Conservation (phyloP, 2,797 vertebrate species). For the Sebastes taczanowskii region DNA sequence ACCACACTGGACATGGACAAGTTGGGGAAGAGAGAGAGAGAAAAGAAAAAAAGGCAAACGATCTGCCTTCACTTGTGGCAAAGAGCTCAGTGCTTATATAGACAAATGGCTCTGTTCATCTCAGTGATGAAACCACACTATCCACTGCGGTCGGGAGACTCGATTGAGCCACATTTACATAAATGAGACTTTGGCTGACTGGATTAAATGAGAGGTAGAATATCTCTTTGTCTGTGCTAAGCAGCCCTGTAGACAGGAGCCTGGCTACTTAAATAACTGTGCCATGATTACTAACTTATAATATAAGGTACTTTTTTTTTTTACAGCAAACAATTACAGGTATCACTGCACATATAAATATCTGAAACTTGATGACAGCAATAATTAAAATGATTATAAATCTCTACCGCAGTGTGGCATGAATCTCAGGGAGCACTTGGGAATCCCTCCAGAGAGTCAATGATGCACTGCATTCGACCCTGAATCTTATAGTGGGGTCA, state of each 20-base stretch:
- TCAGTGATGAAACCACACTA: slow-evolving; percentile 74
- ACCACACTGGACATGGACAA: slow-evolving; percentile 60
- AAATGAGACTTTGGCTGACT: slow-evolving; percentile 49
- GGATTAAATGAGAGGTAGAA: slow-evolving; percentile 35
- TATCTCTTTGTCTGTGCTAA: slow-evolving; percentile 18
- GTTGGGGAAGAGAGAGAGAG: slow-evolving; percentile 16
- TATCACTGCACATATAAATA: neutral
- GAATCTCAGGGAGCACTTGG: slow-evolving; percentile 18
- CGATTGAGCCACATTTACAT: slow-evolving; percentile 58
- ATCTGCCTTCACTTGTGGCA: slow-evolving; percentile 58
- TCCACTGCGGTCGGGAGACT: slow-evolving; percentile 58
- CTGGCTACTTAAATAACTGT: neutral
- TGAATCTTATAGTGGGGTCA: slow-evolving; percentile 61
- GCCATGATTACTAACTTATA: neutral
- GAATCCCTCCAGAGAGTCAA: slow-evolving; percentile 22
- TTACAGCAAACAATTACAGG: neutral
- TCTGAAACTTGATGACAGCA: neutral
- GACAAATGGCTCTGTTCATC: slow-evolving; percentile 70
- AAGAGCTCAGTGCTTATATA: slow-evolving; percentile 64
- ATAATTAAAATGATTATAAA: slow-evolving; percentile 11
- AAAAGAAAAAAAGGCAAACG: slow-evolving; percentile 21
- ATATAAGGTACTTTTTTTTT: neutral
- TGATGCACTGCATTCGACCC: slow-evolving; percentile 46
- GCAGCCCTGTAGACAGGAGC: slow-evolving; percentile 5
- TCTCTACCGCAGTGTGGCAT: slow-evolving; percentile 8